Percentiles rank a stretch among this genome's conserved stretches.
Evolutionary conservation across 1,140 invertebrate genomes (phyloP).

Genomic region (Octopus bimaculoides): DNA sequence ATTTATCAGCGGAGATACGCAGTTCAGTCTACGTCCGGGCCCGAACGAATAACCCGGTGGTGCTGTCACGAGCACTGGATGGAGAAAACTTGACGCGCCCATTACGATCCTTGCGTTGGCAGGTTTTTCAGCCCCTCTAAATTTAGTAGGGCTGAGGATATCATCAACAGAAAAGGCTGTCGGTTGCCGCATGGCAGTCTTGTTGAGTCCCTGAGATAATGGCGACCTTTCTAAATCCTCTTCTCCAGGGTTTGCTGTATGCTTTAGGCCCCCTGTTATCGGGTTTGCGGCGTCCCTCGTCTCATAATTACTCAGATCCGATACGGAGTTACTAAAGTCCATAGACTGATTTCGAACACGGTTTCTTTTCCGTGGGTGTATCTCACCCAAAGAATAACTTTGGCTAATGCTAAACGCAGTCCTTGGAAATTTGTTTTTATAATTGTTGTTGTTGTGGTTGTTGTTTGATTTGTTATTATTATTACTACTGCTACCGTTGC

Average conservation of each 20-base stretch:
- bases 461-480: neutral
- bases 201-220: neutral
- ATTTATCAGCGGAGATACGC: neutral
- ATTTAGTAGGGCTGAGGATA: conserved; percentile 8
- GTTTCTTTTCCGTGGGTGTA: neutral
- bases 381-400: neutral
- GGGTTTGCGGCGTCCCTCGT: neutral
- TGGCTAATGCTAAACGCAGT: neutral
- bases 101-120: neutral
- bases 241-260: neutral
- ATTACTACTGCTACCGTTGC: neutral
- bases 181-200: neutral
- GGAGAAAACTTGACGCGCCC: neutral
- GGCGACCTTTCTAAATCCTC: neutral
- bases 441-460: neutral
- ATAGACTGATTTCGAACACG: neutral
- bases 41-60: neutral
- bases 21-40: neutral
- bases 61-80: neutral
- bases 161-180: neutral
- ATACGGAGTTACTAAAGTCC: neutral
- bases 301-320: neutral
- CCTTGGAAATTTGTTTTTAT: neutral
- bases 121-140: neutral
- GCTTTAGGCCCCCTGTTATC: neutral